A percentile compares a stretch with the other conserved stretches of the same genome.
phyloP scores from a whole-genome alignment of 2,797 vertebrate genomes.

The Leptatherina wallacei region DNA sequence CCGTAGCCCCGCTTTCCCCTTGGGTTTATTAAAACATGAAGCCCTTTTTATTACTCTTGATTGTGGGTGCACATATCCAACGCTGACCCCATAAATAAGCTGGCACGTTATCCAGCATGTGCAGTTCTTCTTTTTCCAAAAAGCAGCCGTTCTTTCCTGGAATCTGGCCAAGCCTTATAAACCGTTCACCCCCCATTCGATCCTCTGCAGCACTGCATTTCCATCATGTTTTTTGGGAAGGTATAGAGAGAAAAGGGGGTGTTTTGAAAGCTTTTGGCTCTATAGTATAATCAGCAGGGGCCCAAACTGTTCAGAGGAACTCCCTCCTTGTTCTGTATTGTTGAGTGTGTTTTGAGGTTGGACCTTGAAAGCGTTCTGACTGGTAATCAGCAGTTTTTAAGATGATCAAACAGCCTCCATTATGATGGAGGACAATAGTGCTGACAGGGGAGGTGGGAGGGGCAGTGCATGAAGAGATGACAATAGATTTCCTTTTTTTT shows the following conservation, averaged over 20 bases:
- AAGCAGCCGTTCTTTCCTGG: constrained; percentile 53
- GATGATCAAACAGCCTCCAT: constrained; percentile 72
- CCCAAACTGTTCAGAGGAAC: constrained; percentile 49
- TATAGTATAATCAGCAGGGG: constrained; percentile 52
- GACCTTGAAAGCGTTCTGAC: constrained; percentile 72
- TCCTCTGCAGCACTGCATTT: constrained; percentile 12
- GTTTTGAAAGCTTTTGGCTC: constrained; percentile 33
- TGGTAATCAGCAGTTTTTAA: constrained; percentile 70
- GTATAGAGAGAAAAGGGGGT: constrained; percentile 22
- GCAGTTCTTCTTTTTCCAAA: constrained; percentile 41
- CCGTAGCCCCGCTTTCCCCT: background rate
- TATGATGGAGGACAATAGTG: constrained; percentile 69
- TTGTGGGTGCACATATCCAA: constrained; percentile 7
- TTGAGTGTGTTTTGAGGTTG: constrained; percentile 57
- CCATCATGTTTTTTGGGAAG: constrained; percentile 29
- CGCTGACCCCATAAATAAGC: background rate
- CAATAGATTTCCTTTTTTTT: constrained; percentile 60
- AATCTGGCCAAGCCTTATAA: constrained; percentile 11
- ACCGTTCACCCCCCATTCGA: constrained; percentile 1
- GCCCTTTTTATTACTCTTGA: constrained; percentile 2
- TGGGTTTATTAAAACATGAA: constrained; percentile 9
- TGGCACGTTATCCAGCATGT: constrained; percentile 3
- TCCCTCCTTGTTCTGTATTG: constrained; percentile 51
- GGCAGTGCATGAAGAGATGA: constrained; percentile 30
- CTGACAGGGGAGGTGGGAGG: constrained; percentile 52